Base-by-base conservation (phyloP, 35 echinoderm and acorn worm genomes). In the Antedon bifida region DNA sequence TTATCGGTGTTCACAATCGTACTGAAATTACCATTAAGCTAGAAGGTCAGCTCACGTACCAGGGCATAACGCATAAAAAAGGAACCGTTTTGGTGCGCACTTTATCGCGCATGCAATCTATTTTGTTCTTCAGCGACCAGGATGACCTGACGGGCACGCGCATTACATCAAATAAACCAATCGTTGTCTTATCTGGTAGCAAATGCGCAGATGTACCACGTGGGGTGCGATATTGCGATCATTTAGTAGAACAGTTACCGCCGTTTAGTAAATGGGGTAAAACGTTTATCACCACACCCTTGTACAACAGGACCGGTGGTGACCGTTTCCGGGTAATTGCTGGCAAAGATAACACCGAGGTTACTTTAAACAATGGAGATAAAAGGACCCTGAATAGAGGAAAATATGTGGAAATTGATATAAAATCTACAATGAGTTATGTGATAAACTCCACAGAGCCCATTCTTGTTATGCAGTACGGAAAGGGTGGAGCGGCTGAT, bases 311-410 rank as follows among this genome's bases (percentile, higher is more conserved):
- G 31, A 76, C 77, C 0, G 74, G 42, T 34, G 93, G 93, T 3
- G 93, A 96, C 84, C 74, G 83, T 21, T 96, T 91, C 56, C 93
- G 93, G 29, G 89, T 96, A 4, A 89, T 96, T 83, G 89, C 86
- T 17, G 86, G 86, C 7, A 73, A 89, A 34, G 86, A 96, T 78
- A 46, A 55, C 8, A 91, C 93, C 0, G 46, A 38, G 3, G 89
- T 96, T 5, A 74, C 33, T 12, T 77, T 83, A 19, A 83, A 32
- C 28, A 82, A 39, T 9, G 32, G 77, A 26, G 74, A 74, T 13
- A 77, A 46, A 38, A 75, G 31, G 4, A 83, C 46, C 0, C 76
- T 96, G 32, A 46, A 91, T 46, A 75, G 86, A 7, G 89, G 93
- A 17, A 21, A 96, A 35, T 91, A 86, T 73, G 36, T 17, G 42